These are phyloP conservation scores for Formica exsecta DNA, from an alignment of 1,140 invertebrate genomes.

Conservation along the genomic window DNA sequence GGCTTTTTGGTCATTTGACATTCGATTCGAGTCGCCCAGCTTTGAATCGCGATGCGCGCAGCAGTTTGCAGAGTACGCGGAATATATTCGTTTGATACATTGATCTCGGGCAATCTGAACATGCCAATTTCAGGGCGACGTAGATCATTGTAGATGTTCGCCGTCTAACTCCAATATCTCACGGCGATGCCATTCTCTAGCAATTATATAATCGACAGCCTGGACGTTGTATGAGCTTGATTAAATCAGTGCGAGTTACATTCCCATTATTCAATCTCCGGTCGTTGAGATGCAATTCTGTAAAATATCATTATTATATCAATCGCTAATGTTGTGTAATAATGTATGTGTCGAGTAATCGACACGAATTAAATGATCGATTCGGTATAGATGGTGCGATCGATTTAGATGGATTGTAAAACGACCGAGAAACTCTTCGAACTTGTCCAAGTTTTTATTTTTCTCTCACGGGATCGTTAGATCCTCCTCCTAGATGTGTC, in stretches of 20 bases:
- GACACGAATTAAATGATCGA: not conserved
- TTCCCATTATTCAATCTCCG: conserved; percentile 42
- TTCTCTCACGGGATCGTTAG: not conserved
- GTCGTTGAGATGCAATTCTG: not conserved
- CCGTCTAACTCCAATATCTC: conserved; percentile 22
- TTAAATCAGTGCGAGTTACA: conserved; percentile 20
- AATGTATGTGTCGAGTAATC: not conserved
- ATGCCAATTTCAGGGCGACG: conserved; percentile 15
- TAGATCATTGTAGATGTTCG: conserved; percentile 19
- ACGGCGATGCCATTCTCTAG: not conserved
- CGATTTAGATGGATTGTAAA: conserved; percentile 9
- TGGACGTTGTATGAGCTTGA: not conserved
- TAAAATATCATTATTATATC: conserved; percentile 9
- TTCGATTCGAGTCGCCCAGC: not conserved
- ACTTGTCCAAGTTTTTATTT: not conserved
- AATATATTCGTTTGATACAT: conserved; percentile 36
- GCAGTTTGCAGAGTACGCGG: not conserved
- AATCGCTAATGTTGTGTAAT: not conserved
- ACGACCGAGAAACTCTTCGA: too few species aligned
- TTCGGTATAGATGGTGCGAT: not conserved
- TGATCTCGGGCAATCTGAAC: conserved; percentile 30
- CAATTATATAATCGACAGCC: not conserved
- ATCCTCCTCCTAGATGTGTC: not conserved
- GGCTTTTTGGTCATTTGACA: conserved; percentile 19
- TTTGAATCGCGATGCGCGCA: conserved; percentile 21